phyloP scores from a whole-genome alignment of 2,113 vertebrate genomes.

The Chlorodrepanis virens region DNA sequence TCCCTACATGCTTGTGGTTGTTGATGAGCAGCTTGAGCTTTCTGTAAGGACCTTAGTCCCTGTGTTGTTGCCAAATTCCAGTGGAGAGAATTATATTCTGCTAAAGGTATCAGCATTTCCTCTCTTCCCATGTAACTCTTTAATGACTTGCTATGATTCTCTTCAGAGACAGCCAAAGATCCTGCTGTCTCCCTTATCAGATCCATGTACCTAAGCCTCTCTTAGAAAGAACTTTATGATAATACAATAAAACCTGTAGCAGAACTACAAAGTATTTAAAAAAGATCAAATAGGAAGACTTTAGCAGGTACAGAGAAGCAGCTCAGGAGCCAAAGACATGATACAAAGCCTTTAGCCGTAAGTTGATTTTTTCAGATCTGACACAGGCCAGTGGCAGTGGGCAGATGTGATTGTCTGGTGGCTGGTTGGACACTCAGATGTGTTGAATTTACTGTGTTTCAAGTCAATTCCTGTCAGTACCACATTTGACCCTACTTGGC shows the following conservation, averaged over 20 bases:
- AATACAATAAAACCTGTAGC: not conserved
- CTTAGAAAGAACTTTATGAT: not conserved
- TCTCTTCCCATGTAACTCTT: conserved; percentile 43
- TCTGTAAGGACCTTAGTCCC: not conserved
- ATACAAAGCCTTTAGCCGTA: not conserved
- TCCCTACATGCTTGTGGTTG: not conserved
- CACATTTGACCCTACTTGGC: not conserved
- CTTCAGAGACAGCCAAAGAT: not conserved
- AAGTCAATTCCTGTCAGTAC: conserved; percentile 3
- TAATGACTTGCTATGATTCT: not conserved
- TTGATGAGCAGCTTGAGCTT: conserved; percentile 1
- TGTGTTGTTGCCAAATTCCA: conserved; percentile 46
- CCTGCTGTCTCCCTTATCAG: not conserved
- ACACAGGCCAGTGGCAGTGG: not conserved
- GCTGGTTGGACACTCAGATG: not conserved
- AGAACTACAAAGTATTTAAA: not conserved
- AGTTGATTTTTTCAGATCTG: not conserved
- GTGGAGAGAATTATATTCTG: conserved; percentile 41
- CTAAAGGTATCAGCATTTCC: conserved; percentile 55
- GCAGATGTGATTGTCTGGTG: not conserved
- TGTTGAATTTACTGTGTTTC: conserved; percentile 26
- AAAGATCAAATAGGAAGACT: not conserved
- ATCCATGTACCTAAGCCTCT: not conserved
- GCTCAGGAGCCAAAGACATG: not conserved
- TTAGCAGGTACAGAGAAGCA: not conserved